Conservation (phyloP, 2,113 vertebrate species). For the Mola mola region DNA sequence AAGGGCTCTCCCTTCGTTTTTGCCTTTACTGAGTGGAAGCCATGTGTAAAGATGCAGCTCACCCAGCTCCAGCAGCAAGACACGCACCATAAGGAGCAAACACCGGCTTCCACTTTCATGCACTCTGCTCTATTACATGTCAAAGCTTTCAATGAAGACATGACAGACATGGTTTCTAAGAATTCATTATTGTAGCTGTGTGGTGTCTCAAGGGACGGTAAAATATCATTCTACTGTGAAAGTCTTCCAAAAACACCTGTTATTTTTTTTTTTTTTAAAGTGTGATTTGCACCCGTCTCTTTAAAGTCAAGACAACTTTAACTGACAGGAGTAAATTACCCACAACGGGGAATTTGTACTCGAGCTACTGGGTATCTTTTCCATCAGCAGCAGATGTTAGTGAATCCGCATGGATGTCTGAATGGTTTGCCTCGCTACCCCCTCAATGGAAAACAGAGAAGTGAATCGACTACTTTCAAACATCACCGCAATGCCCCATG, state of each 20-base stretch:
- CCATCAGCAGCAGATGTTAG: slow-evolving; percentile 72
- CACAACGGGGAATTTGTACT: slow-evolving; percentile 36
- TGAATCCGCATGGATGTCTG: slow-evolving; percentile 56
- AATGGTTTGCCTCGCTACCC: slow-evolving; percentile 32
- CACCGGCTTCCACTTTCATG: slow-evolving; percentile 20
- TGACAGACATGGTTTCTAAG: slow-evolving; percentile 45
- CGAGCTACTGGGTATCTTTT: slow-evolving; percentile 48
- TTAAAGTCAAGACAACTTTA: background rate
- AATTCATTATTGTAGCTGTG: slow-evolving; percentile 32
- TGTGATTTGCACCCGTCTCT: slow-evolving; percentile 31
- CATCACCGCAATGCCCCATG: slow-evolving; percentile 28
- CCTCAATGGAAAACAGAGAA: slow-evolving; percentile 37
- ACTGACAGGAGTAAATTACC: slow-evolving; percentile 41
- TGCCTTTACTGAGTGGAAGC: slow-evolving; percentile 66
- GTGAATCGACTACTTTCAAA: slow-evolving; percentile 58
- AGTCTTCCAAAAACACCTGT: slow-evolving; percentile 18
- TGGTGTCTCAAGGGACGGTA: slow-evolving; percentile 32
- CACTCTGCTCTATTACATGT: slow-evolving; percentile 13
- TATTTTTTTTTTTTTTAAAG: background rate
- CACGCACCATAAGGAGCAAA: slow-evolving; percentile 56
- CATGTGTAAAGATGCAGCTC: slow-evolving; percentile 61
- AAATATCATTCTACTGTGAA: slow-evolving; percentile 5
- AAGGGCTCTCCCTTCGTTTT: slow-evolving; percentile 65
- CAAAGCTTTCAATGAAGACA: slow-evolving; percentile 13
- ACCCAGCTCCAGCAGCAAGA: slow-evolving; percentile 49